Base-by-base conservation (phyloP, 2,888 invertebrate genomes). In the Coelopa pilipes region DNA sequence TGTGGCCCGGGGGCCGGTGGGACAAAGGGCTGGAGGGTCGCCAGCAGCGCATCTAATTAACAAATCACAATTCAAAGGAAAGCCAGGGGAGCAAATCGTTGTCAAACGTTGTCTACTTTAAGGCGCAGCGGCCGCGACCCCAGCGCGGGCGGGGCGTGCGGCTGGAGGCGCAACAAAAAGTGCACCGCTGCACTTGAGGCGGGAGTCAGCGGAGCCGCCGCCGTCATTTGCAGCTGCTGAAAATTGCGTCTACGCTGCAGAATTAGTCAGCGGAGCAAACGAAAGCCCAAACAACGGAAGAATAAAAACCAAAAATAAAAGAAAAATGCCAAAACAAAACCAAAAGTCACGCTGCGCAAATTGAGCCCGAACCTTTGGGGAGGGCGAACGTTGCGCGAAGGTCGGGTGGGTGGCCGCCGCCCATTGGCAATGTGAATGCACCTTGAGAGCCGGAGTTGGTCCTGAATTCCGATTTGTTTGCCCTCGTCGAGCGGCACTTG, bases 141-240 rank as follows among this genome's bases (percentile, higher is more conserved):
- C 34, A 34, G 2, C 7, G 34, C 4, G 34, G 7, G 34, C 47
- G 17, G 47, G 12, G 53, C 55, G 66, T 74, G 67, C 53, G n/a
- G 24, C 19, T 62, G 49, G 69, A 53, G 70, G 55, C 55, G 45
- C 70, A 67, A 68, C 60, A 65, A 76, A 75, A 76, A 72, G 75
- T 74, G 72, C 75, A 76, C 74, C 72, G 73, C 70, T 75, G 73
- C 75, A 69, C 73, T 63, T 63, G 62, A 49, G 50, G 70, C 47
- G 17, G 62, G 70, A 50, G 62, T 53, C 63, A 34, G 62, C 70
- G 57, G 62, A 45, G 24, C 63, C 19, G 63, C 53, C 63, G 45
- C 53, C 70, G 34, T 63, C 63, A 45, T 63, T 70, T 70, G 45
- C 10, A n/a, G 59, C 19, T 21, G 60, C 59, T 21, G 17, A 24